phyloP scores from a whole-genome alignment of 2,888 invertebrate species.

The Aspidiotus rigidus region DNA sequence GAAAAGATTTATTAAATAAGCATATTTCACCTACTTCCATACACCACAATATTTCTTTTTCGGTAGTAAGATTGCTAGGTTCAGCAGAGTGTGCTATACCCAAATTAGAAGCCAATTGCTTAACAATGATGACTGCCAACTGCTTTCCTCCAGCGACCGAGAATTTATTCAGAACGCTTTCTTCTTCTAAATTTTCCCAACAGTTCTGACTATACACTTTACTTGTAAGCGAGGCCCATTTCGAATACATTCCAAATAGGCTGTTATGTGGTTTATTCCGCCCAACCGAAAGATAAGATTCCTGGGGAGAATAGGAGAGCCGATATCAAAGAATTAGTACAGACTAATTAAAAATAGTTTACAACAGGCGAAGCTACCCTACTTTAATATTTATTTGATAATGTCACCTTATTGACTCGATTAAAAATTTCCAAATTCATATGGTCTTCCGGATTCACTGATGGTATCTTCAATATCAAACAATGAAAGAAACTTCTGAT shows the following conservation, averaged over 20 bases:
- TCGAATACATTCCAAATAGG: conserved; percentile 58
- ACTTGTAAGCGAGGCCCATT: conserved; percentile 67
- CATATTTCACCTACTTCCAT: conserved; percentile 55
- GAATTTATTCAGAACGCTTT: conserved; percentile 70
- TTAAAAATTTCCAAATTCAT: conserved; percentile 77
- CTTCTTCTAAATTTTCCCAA: conserved; percentile 45
- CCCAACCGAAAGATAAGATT: conserved; percentile 26
- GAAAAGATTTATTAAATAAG: neutral
- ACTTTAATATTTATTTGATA: neutral
- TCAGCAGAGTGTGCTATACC: conserved; percentile 70
- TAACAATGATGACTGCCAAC: conserved; percentile 70
- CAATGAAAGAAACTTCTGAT: too few species aligned
- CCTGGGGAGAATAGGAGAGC: neutral
- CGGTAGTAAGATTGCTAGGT: conserved; percentile 71
- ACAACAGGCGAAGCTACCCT: neutral
- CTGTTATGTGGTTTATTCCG: conserved; percentile 15
- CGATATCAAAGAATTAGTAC: conserved; percentile 3
- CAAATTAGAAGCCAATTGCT: conserved; percentile 61
- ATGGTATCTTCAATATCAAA: too few species aligned
- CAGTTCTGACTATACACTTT: conserved; percentile 42
- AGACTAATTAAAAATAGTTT: conserved; percentile 1
- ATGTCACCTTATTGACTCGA: conserved; percentile 65
- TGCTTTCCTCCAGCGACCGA: conserved; percentile 62
- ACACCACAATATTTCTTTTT: conserved; percentile 58
- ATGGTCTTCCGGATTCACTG: conserved; percentile 39